These are phyloP conservation scores for Paradisaea rubra DNA, from an alignment of 2,113 vertebrate species.

Conservation along the genomic window DNA sequence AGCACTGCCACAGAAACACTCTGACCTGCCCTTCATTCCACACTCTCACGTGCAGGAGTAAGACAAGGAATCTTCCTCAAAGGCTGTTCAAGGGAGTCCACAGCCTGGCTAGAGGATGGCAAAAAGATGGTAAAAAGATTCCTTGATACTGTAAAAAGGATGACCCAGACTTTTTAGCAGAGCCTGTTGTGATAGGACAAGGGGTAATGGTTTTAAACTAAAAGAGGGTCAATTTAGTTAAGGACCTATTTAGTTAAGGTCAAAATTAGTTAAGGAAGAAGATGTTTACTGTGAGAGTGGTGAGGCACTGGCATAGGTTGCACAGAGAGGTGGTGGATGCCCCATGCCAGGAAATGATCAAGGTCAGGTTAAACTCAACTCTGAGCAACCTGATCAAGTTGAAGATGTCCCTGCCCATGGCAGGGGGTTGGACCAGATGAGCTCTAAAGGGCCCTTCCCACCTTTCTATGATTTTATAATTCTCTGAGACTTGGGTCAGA, in stretches of 20 bases:
- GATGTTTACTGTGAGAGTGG: neutral
- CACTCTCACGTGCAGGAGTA: neutral
- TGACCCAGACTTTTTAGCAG: neutral
- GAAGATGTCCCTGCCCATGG: neutral
- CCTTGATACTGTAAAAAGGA: neutral
- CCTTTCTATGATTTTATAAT: neutral
- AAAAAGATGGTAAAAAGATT: neutral
- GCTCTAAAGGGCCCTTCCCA: neutral
- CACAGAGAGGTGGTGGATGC: neutral
- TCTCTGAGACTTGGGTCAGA: neutral
- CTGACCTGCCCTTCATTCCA: neutral
- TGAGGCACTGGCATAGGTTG: neutral
- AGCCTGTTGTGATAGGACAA: neutral
- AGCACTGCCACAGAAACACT: neutral
- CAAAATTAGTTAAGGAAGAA: neutral
- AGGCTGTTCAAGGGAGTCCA: neutral
- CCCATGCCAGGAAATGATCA: neutral
- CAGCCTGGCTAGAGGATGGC: neutral
- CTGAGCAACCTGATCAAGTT: neutral
- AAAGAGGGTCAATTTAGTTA: neutral
- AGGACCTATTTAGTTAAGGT: no score
- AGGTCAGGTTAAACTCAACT: neutral
- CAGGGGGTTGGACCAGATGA: neutral
- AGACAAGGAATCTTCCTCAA: neutral
- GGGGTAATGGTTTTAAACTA: neutral